Evolutionary conservation across 2,888 invertebrate genomes (phyloP).

Genomic region (Drosophila sordidula): DNA sequence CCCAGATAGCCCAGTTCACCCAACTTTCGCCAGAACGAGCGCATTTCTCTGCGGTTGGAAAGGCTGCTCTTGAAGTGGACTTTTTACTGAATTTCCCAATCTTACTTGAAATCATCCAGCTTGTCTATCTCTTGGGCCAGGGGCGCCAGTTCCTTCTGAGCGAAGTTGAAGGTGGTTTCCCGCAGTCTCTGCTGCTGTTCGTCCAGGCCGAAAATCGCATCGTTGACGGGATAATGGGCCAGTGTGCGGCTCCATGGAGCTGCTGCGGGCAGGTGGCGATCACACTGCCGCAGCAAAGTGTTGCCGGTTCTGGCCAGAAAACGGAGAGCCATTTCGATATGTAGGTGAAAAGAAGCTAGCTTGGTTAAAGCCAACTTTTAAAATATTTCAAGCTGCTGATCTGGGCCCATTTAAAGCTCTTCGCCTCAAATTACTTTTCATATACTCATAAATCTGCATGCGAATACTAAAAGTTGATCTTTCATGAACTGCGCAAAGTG

Average conservation of each 20-base stretch:
- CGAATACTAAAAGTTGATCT: slow-evolving; percentile 1
- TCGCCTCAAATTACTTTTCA: too few relatives aligned
- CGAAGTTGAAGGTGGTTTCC: slow-evolving; percentile 94
- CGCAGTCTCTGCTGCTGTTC: slow-evolving; percentile 96
- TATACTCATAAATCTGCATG: background rate
- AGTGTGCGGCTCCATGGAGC: slow-evolving; percentile 49
- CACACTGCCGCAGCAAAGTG: slow-evolving; percentile 46
- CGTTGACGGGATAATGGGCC: slow-evolving; percentile 93
- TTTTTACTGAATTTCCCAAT: background rate
- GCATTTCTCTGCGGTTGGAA: slow-evolving; percentile 86
- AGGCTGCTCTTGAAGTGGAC: background rate
- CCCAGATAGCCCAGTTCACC: slow-evolving; percentile 97
- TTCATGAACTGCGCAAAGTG: slow-evolving; percentile 1
- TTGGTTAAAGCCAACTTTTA: too few relatives aligned
- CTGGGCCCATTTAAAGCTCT: background rate
- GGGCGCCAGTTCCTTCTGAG: slow-evolving; percentile 97
- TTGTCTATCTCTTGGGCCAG: slow-evolving; percentile 96
- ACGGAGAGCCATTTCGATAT: slow-evolving; percentile 63
- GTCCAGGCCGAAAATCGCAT: slow-evolving; percentile 93
- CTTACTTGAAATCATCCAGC: slow-evolving; percentile 90
- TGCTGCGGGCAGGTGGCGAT: slow-evolving; percentile 6
- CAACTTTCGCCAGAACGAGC: slow-evolving; percentile 94
- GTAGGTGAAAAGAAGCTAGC: too few relatives aligned
- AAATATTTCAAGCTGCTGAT: background rate
- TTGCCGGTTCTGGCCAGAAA: slow-evolving; percentile 57